phyloP scores from a whole-genome alignment of 2,888 invertebrate genomes.

The Xestia ashworthii region DNA sequence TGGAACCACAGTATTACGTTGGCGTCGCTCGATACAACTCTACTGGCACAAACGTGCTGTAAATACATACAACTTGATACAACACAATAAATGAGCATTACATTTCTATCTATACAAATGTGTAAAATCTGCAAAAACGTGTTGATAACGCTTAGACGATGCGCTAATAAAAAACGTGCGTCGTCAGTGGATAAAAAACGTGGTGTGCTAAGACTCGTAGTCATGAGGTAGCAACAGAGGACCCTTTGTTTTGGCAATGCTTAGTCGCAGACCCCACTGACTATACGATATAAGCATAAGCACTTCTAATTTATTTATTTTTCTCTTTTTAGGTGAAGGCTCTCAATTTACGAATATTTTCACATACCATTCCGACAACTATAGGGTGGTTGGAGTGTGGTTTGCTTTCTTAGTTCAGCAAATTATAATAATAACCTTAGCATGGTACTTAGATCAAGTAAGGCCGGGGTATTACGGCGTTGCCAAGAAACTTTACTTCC shows the following conservation, averaged over 20 bases:
- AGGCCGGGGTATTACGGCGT: slow-evolving; percentile 51
- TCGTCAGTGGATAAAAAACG: too few relatives aligned
- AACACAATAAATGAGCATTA: too few relatives aligned
- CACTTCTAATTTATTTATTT: neutral
- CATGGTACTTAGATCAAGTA: slow-evolving; percentile 50
- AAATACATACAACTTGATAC: too few relatives aligned
- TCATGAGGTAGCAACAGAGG: neutral
- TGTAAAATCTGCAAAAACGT: too few relatives aligned
- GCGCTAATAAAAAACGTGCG: too few relatives aligned
- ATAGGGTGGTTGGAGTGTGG: slow-evolving; percentile 27
- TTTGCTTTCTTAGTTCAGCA: slow-evolving; percentile 18
- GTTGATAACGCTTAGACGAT: too few relatives aligned
- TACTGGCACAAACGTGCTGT: too few relatives aligned
- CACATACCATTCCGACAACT: neutral
- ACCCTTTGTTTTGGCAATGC: neutral
- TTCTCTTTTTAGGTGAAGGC: slow-evolving; percentile 40
- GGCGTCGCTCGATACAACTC: too few relatives aligned
- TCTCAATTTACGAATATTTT: slow-evolving; percentile 27
- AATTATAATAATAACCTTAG: neutral
- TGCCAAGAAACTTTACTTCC: slow-evolving; percentile 41
- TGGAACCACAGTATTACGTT: too few relatives aligned
- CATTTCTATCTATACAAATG: too few relatives aligned
- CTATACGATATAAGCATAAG: neutral
- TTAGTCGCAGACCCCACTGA: neutral
- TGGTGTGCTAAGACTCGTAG: too few relatives aligned